These are phyloP conservation scores for Sylvietta virens DNA, from an alignment of 2,113 vertebrate species.

Conservation along the genomic window DNA sequence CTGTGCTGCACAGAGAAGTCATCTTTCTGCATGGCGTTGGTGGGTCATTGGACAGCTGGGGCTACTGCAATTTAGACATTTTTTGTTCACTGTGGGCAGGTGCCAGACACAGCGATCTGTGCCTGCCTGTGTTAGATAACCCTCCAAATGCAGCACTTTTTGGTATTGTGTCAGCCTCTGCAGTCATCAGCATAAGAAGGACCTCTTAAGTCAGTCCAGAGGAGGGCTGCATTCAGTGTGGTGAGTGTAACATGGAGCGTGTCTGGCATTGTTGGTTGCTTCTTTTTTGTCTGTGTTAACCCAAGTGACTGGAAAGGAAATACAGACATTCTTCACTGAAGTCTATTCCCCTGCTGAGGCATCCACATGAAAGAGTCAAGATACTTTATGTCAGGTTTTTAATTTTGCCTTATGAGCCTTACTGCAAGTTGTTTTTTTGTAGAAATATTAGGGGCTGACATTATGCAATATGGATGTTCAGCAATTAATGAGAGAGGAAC, in stretches of 20 bases:
- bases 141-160: background rate
- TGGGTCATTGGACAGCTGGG: background rate
- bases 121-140: background rate
- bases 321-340: background rate
- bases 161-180: background rate
- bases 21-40: background rate
- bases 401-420: background rate
- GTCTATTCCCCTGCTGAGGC: background rate
- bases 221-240: background rate
- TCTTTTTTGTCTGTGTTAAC: background rate
- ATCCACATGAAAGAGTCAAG: background rate
- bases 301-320: background rate
- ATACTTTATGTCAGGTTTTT: background rate
- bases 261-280: background rate
- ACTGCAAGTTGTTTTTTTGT: background rate
- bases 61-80: background rate
- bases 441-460: background rate
- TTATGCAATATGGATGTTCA: background rate
- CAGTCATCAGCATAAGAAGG: background rate
- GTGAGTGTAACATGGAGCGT: fast-evolving
- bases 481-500: background rate
- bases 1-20: background rate
- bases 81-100: background rate
- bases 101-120: background rate
- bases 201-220: background rate